These are phyloP conservation scores for Sylvilagus bachmani DNA, from an alignment of 2,113 vertebrate species.

Conservation along the genomic window DNA sequence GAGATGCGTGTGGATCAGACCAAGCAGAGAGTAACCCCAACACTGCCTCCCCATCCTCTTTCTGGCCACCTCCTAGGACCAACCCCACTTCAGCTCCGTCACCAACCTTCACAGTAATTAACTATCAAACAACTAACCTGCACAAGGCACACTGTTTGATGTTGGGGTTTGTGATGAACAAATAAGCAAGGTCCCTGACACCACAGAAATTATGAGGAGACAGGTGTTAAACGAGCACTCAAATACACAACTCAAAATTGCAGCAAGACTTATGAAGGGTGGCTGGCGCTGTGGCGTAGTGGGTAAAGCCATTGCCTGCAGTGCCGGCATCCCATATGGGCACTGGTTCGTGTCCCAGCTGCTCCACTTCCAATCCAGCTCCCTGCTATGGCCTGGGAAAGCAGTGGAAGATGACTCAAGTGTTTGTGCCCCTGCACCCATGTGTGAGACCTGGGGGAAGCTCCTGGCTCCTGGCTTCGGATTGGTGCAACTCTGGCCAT, in stretches of 20 bases:
- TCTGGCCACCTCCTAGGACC: background rate
- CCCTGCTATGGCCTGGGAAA: no score
- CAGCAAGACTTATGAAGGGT: background rate
- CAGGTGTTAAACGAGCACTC: background rate
- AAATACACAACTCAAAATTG: background rate
- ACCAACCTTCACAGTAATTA: background rate
- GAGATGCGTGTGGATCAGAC: background rate
- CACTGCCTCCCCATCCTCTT: background rate
- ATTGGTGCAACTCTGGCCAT: no score
- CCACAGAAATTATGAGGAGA: background rate
- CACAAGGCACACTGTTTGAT: background rate
- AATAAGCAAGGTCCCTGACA: background rate
- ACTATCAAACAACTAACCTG: background rate
- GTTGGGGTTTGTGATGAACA: background rate
- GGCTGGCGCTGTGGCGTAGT: no score
- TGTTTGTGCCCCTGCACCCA: no score
- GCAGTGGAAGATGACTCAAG: no score
- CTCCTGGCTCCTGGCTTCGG: no score
- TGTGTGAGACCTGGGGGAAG: no score
- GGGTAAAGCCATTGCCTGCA: no score
- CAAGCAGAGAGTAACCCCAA: background rate
- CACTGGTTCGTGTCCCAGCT: no score
- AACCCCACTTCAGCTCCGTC: background rate
- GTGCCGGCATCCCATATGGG: no score
- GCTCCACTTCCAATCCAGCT: no score